Evolutionary conservation across 2,797 vertebrate genomes (phyloP).

Genomic region (Takifugu ocellatus): DNA sequence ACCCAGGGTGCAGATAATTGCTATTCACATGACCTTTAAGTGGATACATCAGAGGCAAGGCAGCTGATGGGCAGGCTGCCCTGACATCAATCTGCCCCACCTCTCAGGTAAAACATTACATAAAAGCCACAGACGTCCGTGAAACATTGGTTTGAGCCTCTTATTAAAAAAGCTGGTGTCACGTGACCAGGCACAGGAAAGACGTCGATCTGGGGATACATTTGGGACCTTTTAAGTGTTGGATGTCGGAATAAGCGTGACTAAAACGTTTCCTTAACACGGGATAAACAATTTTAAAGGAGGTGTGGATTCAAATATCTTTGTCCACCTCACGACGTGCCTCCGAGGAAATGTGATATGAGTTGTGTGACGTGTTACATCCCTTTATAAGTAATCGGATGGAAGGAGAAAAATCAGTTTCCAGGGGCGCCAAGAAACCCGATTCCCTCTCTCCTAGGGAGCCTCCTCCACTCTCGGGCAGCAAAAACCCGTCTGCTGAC

Average conservation of each 20-base stretch:
- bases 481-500: slow-evolving; percentile 66
- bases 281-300: too few relatives aligned
- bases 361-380: not conserved
- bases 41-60: slow-evolving; percentile 17
- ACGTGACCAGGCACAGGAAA: not conserved
- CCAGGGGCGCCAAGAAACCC: slow-evolving; percentile 28
- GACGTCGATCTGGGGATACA: slow-evolving; percentile 3
- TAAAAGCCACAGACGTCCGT: slow-evolving; percentile 17
- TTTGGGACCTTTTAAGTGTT: slow-evolving; percentile 21
- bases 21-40: slow-evolving; percentile 27
- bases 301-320: too few relatives aligned
- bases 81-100: slow-evolving; percentile 19
- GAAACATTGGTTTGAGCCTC: slow-evolving; percentile 23
- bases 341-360: not conserved
- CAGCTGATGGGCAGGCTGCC: slow-evolving; percentile 7
- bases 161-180: slow-evolving; percentile 11
- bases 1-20: slow-evolving; percentile 6
- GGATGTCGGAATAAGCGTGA: slow-evolving; percentile 8
- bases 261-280: not conserved
- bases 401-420: not conserved
- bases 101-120: slow-evolving; percentile 10
- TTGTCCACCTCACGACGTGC: too few relatives aligned
- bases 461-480: slow-evolving; percentile 26
- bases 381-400: not conserved
- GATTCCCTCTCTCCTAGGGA: slow-evolving; percentile 26